Conservation (phyloP, 2,888 invertebrate genomes). For the Alloplasta piceator region DNA sequence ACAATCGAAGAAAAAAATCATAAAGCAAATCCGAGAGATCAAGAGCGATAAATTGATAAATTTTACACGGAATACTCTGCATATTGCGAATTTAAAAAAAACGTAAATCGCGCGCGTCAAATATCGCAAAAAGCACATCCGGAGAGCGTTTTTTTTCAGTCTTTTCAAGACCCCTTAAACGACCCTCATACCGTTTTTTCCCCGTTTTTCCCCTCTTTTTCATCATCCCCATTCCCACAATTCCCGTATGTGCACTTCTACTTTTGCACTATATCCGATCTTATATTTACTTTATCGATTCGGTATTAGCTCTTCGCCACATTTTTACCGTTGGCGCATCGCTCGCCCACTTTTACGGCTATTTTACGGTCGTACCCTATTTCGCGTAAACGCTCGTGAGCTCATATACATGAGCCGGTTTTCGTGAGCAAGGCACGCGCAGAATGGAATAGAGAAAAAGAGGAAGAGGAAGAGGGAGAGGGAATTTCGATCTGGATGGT, state of each 20-base stretch:
- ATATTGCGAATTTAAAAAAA: too few species aligned
- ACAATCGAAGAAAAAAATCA: too few species aligned
- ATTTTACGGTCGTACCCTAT: constrained; percentile 55
- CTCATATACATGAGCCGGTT: constrained; percentile 17
- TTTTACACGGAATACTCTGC: too few species aligned
- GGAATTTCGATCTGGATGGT: constrained; percentile 34
- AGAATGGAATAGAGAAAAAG: background rate
- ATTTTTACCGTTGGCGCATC: constrained; percentile 12
- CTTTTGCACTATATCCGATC: constrained; percentile 10
- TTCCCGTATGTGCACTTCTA: background rate
- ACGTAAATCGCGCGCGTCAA: too few species aligned
- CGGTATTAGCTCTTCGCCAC: constrained; percentile 50
- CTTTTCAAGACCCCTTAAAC: too few species aligned
- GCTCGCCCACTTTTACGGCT: constrained; percentile 46
- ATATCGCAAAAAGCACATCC: too few species aligned
- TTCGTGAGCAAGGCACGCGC: background rate
- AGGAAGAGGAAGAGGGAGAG: background rate
- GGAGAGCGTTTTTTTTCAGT: too few species aligned
- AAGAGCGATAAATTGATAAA: too few species aligned
- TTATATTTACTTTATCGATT: constrained; percentile 53
- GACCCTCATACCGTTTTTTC: background rate
- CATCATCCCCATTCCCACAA: background rate
- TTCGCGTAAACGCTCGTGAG: constrained; percentile 40
- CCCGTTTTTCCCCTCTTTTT: background rate
- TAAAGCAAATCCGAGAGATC: too few species aligned